Conservation (phyloP, 2,888 invertebrate species). For the Cryptophagus acutangulus region DNA sequence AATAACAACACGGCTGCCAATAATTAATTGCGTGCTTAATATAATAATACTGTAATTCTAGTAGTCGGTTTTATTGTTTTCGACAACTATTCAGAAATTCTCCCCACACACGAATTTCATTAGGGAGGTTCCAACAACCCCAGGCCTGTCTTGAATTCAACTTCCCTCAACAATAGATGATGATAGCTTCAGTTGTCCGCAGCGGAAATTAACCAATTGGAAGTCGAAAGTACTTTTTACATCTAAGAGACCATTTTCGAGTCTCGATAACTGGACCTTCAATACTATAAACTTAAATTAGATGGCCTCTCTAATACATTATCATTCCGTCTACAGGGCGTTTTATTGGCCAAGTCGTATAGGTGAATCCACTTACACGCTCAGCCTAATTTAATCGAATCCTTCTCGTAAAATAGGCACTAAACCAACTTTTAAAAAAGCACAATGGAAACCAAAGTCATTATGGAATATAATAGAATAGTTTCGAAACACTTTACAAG, state of each 20-base stretch:
- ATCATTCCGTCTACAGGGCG: too few relatives aligned
- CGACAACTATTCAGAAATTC: slow-evolving; percentile 24
- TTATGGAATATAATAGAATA: too few relatives aligned
- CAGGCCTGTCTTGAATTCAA: slow-evolving; percentile 25
- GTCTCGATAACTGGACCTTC: slow-evolving; percentile 16
- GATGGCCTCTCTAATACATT: slow-evolving; percentile 3
- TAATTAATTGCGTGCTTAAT: too few relatives aligned
- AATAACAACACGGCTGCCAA: too few relatives aligned
- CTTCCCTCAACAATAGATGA: slow-evolving; percentile 29
- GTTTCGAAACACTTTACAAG: too few relatives aligned
- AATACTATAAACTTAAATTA: slow-evolving; percentile 8
- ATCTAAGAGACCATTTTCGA: slow-evolving; percentile 18
- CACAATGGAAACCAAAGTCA: too few relatives aligned
- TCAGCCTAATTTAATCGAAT: too few relatives aligned
- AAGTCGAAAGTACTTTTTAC: slow-evolving; percentile 25
- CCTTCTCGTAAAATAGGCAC: too few relatives aligned
- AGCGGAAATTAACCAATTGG: slow-evolving; percentile 34
- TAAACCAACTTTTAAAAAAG: too few relatives aligned
- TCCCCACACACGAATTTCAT: slow-evolving; percentile 32
- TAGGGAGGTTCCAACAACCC: slow-evolving; percentile 17
- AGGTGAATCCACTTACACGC: too few relatives aligned
- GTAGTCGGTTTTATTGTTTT: slow-evolving; percentile 12
- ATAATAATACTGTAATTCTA: too few relatives aligned
- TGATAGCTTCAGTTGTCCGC: slow-evolving; percentile 27
- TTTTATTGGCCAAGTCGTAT: too few relatives aligned